Conservation (phyloP, 2,888 invertebrate species). For the Ferrisia virgata region DNA sequence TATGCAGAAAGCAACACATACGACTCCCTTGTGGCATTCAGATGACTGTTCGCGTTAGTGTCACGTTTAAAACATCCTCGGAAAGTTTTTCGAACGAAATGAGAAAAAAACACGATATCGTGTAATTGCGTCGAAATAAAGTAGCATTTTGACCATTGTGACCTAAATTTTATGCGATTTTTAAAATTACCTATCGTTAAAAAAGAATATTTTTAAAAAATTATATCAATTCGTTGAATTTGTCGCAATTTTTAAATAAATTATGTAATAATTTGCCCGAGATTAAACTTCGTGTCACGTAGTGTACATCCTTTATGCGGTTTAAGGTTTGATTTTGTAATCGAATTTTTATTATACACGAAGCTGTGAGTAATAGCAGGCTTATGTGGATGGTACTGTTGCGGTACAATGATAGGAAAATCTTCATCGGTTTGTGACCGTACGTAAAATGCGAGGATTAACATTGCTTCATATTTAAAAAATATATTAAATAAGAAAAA, state of each 20-base stretch:
- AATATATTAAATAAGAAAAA: constrained; percentile 20
- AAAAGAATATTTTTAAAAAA: background rate
- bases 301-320: too few species aligned
- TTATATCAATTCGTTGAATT: background rate
- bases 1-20: constrained; percentile 42
- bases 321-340: too few species aligned
- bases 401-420: too few species aligned
- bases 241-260: background rate
- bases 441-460: constrained; percentile 1
- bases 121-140: constrained; percentile 29
- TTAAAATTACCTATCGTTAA: background rate
- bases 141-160: constrained; percentile 18
- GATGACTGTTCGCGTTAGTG: constrained; percentile 41
- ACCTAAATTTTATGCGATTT: constrained; percentile 24
- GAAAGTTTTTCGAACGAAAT: constrained; percentile 28
- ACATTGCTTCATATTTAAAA: constrained; percentile 15
- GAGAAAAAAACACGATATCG: constrained; percentile 33
- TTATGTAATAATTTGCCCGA: background rate
- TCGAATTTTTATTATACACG: background rate
- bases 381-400: background rate
- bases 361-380: too few species aligned
- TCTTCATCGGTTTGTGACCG: background rate
- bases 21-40: constrained; percentile 39
- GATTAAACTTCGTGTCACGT: too few species aligned
- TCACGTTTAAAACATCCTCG: constrained; percentile 43